These are phyloP conservation scores for Lasioglossum villosulum DNA, from an alignment of 2,888 invertebrate species.

Conservation along the genomic window DNA sequence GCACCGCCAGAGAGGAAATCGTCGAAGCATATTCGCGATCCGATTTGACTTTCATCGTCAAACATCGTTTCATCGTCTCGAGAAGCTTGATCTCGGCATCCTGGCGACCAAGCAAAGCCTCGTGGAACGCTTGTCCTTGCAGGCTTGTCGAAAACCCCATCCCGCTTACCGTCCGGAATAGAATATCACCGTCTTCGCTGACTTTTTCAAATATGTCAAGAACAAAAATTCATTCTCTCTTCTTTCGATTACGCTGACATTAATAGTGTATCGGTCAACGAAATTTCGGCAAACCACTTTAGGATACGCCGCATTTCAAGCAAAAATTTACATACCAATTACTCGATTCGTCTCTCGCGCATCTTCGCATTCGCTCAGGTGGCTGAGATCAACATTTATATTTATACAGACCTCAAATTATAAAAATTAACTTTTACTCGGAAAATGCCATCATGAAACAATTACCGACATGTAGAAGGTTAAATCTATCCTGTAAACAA, in stretches of 20 bases:
- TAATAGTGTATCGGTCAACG: constrained; percentile 7
- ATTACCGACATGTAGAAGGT: constrained; percentile 28
- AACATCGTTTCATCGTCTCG: constrained; percentile 95
- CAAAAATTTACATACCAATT: constrained; percentile 15
- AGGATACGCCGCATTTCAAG: constrained; percentile 34
- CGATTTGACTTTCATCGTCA: constrained; percentile 94
- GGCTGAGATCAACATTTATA: constrained; percentile 79
- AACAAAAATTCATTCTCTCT: constrained; percentile 54
- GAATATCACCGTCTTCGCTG: constrained; percentile 35
- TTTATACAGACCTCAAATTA: constrained; percentile 64
- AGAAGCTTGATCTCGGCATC: constrained; percentile 96
- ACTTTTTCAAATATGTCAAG: constrained; percentile 32
- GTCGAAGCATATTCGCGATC: constrained; percentile 96
- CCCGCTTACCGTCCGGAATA: constrained; percentile 13
- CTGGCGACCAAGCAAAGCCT: constrained; percentile 94
- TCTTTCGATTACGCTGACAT: constrained; percentile 29
- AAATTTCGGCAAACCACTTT: constrained; percentile 9
- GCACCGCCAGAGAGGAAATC: constrained; percentile 91
- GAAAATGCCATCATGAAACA: constrained; percentile 69
- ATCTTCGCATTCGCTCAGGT: constrained; percentile 58
- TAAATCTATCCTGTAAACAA: constrained; percentile 7
- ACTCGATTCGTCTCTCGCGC: constrained; percentile 39
- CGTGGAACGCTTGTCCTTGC: constrained; percentile 95
- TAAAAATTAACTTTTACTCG: constrained; percentile 68
- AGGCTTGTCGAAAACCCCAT: constrained; percentile 96